Evolutionary conservation across 2,113 vertebrate species (phyloP), one percentile per base, ranked within the genome.

Genomic region (Rhabdornis inornatus): DNA sequence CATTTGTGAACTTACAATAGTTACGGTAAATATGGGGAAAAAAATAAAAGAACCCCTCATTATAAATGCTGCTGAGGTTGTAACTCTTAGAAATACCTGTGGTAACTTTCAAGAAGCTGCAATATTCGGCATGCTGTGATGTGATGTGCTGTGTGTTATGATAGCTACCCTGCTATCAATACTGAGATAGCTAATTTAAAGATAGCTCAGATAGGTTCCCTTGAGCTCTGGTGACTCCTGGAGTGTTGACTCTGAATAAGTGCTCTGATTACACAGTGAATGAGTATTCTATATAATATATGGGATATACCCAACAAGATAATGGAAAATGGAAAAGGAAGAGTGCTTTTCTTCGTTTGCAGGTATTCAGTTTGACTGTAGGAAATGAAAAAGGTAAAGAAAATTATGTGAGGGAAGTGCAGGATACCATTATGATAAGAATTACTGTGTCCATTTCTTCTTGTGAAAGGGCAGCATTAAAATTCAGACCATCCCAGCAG

Each of bases 121-220:
- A 85, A 9, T 88, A 76, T 56, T 82, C 0, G 0, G 28, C 66
- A 8, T 63, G 78, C 82, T 83, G 66, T 70, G 72, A 87, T 66
- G 68, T 78, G 65, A 87, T 70, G 68, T 78, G 65, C 81, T 75
- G 39, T 35, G 65, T 72, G 75, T 80, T 93, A 33, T 49, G 91
- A 89, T 86, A 90, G 92, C 92, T 90, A 42, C 56, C 52, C 85
- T 92, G 91, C 71, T 93, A 78, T 93, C 83, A 71, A 0, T 50
- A 78, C 64, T 9, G 47, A 83, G 88, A 92, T 74, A 86, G 47
- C 82, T 88, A 94, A 92, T 95, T 95, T 90, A 89, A 93, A 96
- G 94, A 94, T 94, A 93, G 86, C 72, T 86, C 83, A 83, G 78
- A 77, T 81, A 71, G 59, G 86, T 89, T 97, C 83, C 90, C 86